Conservation (phyloP, 2,797 vertebrate genomes). For the Novumbra hubbsi region DNA sequence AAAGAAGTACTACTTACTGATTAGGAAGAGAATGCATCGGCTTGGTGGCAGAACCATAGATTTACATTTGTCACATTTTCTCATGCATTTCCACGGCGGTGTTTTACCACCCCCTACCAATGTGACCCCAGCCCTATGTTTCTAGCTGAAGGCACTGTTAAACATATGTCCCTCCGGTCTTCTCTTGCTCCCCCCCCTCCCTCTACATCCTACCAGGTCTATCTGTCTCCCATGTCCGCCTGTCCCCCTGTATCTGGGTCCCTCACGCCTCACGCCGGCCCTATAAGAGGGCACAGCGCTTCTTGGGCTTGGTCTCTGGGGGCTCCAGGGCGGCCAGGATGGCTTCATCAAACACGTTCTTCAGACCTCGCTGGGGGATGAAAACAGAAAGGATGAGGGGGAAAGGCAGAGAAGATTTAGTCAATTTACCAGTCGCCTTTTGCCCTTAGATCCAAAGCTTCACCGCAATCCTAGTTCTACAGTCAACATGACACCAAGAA, state of each 20-base stretch:
- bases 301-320: constrained; percentile 74
- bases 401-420: neutral
- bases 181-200: neutral
- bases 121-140: neutral
- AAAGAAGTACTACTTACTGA: constrained; percentile 12
- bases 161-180: constrained; percentile 16
- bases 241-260: constrained; percentile 1
- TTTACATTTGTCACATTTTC: neutral
- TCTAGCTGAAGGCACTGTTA: constrained; percentile 42
- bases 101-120: neutral
- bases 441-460: neutral
- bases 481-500: neutral
- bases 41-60: constrained; percentile 11
- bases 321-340: constrained; percentile 76
- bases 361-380: constrained; percentile 68
- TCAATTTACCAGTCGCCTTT: neutral
- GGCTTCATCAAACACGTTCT: constrained; percentile 78
- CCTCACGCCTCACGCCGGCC: constrained; percentile 15
- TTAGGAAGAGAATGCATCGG: constrained; percentile 21
- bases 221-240: neutral
- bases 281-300: constrained; percentile 70
- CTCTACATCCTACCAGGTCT: neutral
- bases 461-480: neutral
- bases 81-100: neutral
- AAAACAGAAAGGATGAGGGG: neutral